Base-by-base conservation (phyloP, 2,888 invertebrate species). In the Parnassius mnemosyne region DNA sequence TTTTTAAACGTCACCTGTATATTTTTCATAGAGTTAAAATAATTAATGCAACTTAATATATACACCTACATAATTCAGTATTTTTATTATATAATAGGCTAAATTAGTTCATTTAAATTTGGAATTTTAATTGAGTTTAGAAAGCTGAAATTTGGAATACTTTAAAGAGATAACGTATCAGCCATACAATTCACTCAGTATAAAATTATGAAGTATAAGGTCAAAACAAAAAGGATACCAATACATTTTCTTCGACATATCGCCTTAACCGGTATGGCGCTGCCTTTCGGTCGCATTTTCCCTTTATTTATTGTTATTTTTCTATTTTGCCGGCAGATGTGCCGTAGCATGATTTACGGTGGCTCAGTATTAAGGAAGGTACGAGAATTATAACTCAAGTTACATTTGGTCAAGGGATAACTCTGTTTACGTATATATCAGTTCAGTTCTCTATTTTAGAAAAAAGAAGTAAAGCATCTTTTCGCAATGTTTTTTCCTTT, bases 301-400 rank as follows among this genome's bases (percentile, higher is more conserved):
- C 81, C 79, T 81, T 63, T 89, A 90, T 91, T 91, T 90, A 91
- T 90, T 90, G 90, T 91, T 91, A 91, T 91, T 91, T 91, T 91
- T 90, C 90, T 91, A 90, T 91, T 91, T 90, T 81, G 84, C 78
- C 84, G 85, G 90, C 90, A 91, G 90, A 91, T 91, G 90, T 89
- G 86, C 86, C 83, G 73, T 71, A 71, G 64, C 69, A 80, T 91
- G 90, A 91, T 90, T 90, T 91, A 90, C 90, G 83, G 78, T 72
- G 76, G 73, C 73, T 78, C 75, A 74, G 87, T 89, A 89, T 90
- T 90, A 88, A 80, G 83, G 79, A 80, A 77, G 80, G 78, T 78
- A 81, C 80, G 81, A 83, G 84, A 87, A 85, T 84, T 86, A 86
- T 84, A 81, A 80, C 80, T 65, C 69, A 70, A 74, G 68, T 69